Evolutionary conservation across 2,113 vertebrate genomes (phyloP), one percentile per base, ranked within the genome.

Genomic region (Aplodontia rufa): DNA sequence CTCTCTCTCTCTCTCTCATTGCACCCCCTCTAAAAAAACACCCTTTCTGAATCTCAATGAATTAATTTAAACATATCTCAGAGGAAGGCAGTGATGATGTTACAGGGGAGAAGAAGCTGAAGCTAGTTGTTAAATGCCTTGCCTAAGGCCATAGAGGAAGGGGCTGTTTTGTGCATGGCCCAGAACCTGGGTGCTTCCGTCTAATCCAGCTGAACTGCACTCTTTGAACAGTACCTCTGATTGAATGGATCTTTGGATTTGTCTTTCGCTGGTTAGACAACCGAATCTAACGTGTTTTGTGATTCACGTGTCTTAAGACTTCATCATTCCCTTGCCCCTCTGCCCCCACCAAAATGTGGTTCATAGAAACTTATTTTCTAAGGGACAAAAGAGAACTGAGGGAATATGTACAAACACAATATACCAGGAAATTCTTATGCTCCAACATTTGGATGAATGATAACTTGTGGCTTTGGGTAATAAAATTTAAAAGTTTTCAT

Each of bases 61-160:
- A 93, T 88, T 96, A 95, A 90, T 92, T 95, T 88, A 79, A 40
- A 66, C 28, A 53, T 22, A 37, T 95, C 74, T 90, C 93, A 66
- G 89, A 91, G 69, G 86, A 95, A 76, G 51, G 86, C 45, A 37
- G 86, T 26, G 62, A 76, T 66, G 79, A 72, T 95, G 32, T 85
- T 88, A 75, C 45, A 97, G 78, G 74, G 86, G 68, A 72, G 68
- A 90, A 90, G 84, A 89, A 81, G 66, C 62, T 62, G 47, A 84
- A 87, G 78, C 69, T 68, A n/a, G 58, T 83, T 96, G 90, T 66
- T 90, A 81, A 90, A 62, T 87, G 53, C 69, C 53, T 75, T 66
- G 62, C 78, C 85, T 30, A 69, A 86, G 37, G 74, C 37, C 37
- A 37, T 35, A 32, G 88, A 82, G 40, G n/a, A 95, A 68, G 84